These are phyloP conservation scores for Nomada fucata DNA, from an alignment of 2,888 invertebrate species.

Conservation along the genomic window DNA sequence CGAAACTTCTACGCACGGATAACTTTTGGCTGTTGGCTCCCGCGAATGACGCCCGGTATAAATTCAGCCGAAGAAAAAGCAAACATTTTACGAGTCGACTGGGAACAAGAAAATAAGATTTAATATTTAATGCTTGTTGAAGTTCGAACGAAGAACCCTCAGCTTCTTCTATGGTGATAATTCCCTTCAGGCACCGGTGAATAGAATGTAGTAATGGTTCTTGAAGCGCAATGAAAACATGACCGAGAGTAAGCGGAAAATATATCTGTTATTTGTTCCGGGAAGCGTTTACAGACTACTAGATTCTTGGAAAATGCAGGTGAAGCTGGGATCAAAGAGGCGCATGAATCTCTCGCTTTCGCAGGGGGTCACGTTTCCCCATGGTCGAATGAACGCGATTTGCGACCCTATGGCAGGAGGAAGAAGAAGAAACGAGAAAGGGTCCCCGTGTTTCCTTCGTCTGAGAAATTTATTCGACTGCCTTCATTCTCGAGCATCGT, in stretches of 20 bases:
- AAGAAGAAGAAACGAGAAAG: slow-evolving; percentile 20
- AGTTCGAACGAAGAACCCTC: neutral
- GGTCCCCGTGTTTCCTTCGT: slow-evolving; percentile 3
- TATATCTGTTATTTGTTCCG: slow-evolving; percentile 29
- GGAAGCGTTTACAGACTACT: slow-evolving; percentile 40
- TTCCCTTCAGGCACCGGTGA: neutral
- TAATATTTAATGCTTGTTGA: neutral
- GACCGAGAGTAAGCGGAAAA: neutral
- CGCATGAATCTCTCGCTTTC: slow-evolving; percentile 57
- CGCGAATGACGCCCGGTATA: neutral
- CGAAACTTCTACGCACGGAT: no score
- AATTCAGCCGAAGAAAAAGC: neutral
- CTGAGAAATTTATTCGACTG: slow-evolving; percentile 42
- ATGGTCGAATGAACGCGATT: slow-evolving; percentile 54
- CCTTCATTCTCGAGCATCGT: neutral
- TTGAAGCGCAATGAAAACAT: neutral
- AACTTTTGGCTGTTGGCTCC: no score
- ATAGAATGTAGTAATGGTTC: neutral
- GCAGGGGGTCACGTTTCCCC: slow-evolving; percentile 57
- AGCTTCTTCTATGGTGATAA: neutral
- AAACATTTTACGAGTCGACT: neutral
- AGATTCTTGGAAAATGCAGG: slow-evolving; percentile 45
- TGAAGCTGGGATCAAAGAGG: slow-evolving; percentile 58
- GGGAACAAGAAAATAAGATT: neutral
- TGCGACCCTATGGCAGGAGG: neutral